Base-by-base conservation (phyloP, 2,888 invertebrate genomes). In the Agrotis exclamationis region DNA sequence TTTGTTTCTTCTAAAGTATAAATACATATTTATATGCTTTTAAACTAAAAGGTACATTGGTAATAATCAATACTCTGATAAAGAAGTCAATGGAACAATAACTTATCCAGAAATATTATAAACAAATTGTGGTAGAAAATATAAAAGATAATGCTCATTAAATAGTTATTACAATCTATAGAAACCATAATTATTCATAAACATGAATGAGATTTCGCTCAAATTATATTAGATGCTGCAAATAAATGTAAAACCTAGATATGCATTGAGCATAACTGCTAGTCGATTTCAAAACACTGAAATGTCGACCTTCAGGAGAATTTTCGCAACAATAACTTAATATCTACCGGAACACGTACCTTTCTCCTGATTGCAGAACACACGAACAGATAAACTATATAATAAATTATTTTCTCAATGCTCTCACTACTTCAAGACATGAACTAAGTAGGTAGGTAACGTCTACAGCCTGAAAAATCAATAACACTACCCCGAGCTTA, bases 261-360 rank as follows among this genome's bases (percentile, higher is more conserved):
- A 87, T 70, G 82, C 88, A 89, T 70, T 56, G 75, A 89, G 85
- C 89, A 89, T 85, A 88, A 89, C 89, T 82, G 82, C 74, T 82
- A 66, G 73, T 86, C 74, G 82, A 88, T 91, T 91, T 89, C 90
- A 90, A 92, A 91, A 92, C 86, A 89, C 85, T 87, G 88, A 87
- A 89, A 88, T 78, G 56, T 78, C 85, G 86, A 87, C 90, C 89
- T 89, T 88, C 87, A 63, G 63, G 62, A 65, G 22, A 65, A 75
- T 85, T 80, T 84, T 76, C 74, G 76, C 76, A 86, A 85, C 65
- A 72, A 69, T 58, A 64, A 58, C 45, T 62, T 60, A 58, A 63
- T 56, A 66, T 39, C 2, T 39, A 65, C 20, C n/a, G 1, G 1
- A 70, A 74, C 28, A 16, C 50, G 51, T 74, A 78, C 59, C 65